A percentile compares a stretch with the other conserved stretches of the same genome.
Evolutionary conservation across 2,888 invertebrate species (phyloP).

Genomic region (Watsonalla cultraria): DNA sequence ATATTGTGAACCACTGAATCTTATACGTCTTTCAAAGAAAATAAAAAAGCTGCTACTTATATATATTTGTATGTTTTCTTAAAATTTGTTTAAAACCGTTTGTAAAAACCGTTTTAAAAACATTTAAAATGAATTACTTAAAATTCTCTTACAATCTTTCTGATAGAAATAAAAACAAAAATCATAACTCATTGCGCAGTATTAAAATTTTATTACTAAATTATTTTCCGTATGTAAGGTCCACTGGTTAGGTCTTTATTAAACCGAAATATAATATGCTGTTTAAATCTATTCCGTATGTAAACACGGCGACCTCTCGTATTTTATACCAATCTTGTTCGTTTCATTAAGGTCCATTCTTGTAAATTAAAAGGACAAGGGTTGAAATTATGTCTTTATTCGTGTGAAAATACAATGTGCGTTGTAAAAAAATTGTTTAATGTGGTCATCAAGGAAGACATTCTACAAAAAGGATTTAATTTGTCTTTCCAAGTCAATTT

Average conservation of each 20-base stretch:
- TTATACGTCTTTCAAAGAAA: no score
- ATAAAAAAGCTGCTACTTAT: no score
- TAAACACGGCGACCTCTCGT: constrained; percentile 29
- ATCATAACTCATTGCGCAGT: no score
- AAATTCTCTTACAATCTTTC: no score
- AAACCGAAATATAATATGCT: constrained; percentile 54
- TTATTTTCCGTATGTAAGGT: constrained; percentile 36
- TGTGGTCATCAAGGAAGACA: background rate
- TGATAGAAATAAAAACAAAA: no score
- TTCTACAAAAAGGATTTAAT: background rate
- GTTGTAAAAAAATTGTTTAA: background rate
- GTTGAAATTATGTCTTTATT: background rate
- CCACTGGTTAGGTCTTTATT: constrained; percentile 40
- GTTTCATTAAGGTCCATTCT: constrained; percentile 34
- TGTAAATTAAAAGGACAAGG: constrained; percentile 3
- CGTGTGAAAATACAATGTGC: background rate
- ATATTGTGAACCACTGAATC: no score
- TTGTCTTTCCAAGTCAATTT: no score
- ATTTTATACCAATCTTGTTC: constrained; percentile 49
- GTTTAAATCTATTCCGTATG: constrained; percentile 47
- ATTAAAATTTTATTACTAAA: no score
- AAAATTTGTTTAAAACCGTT: no score
- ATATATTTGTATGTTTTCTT: no score
- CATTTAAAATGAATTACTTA: no score
- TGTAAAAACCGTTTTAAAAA: no score